Evolutionary conservation across 2,113 vertebrate genomes (phyloP).

Genomic region (Chiloscyllium plagiosum): DNA sequence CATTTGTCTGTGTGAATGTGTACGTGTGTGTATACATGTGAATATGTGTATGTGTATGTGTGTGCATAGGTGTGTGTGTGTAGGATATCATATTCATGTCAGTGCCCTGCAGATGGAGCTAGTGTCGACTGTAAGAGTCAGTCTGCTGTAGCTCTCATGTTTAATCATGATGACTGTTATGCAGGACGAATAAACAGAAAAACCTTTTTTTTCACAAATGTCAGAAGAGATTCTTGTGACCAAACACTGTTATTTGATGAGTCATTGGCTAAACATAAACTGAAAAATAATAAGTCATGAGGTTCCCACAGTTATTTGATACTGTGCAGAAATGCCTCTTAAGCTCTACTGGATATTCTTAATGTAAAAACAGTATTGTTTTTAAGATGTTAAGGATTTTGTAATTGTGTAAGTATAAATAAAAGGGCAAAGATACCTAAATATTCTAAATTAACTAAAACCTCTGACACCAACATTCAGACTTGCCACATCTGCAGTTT

Average conservation of each 20-base stretch:
- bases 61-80: neutral
- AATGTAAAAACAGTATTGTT: neutral
- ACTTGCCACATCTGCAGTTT: neutral
- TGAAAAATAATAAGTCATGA: neutral
- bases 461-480: neutral
- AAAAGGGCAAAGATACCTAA: neutral
- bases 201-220: neutral
- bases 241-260: conserved; percentile 7
- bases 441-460: neutral
- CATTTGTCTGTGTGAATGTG: too few species aligned
- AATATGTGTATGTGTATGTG: too few species aligned
- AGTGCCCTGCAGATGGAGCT: conserved; percentile 7
- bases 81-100: neutral
- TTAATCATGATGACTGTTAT: neutral
- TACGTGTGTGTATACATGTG: too few species aligned
- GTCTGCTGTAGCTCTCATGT: neutral
- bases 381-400: neutral
- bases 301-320: neutral
- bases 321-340: neutral
- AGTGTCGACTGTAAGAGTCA: neutral
- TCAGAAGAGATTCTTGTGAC: conserved; percentile 20
- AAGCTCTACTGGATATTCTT: neutral
- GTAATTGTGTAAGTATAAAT: conserved; percentile 20
- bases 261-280: neutral
- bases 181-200: neutral